These are phyloP conservation scores for Sula dactylatra DNA, from an alignment of 2,113 vertebrate genomes.

Conservation along the genomic window DNA sequence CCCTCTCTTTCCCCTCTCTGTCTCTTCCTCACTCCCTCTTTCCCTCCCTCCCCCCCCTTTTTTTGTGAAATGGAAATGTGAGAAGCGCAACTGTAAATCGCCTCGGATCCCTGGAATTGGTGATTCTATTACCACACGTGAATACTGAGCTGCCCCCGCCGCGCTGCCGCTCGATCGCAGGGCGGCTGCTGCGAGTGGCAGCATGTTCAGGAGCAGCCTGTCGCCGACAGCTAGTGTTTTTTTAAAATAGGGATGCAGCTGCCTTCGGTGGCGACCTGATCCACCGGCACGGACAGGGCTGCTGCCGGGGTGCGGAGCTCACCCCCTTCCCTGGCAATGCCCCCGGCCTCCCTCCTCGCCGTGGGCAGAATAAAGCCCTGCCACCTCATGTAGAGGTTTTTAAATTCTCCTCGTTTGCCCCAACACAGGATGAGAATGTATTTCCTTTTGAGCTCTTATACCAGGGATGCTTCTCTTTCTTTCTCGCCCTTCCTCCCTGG, in stretches of 20 bases:
- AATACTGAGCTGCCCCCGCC: not conserved
- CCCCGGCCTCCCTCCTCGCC: not conserved
- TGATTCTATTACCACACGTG: not conserved
- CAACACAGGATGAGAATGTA: too few relatives aligned
- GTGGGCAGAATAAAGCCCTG: not conserved
- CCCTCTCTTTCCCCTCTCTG: not conserved
- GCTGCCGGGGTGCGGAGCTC: not conserved
- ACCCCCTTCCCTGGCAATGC: not conserved
- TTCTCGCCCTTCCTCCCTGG: not conserved
- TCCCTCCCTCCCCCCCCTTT: not conserved
- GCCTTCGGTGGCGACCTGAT: not conserved
- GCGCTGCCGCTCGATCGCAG: rapidly evolving
- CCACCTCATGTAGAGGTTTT: not conserved
- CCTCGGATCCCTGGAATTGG: not conserved
- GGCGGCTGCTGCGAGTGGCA: not conserved
- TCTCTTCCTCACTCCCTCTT: not conserved
- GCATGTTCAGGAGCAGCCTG: not conserved
- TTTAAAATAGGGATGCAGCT: not conserved
- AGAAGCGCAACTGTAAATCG: not conserved
- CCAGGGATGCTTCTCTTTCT: not conserved
- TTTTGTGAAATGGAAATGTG: not conserved
- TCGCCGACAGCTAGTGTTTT: not conserved
- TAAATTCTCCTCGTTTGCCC: not conserved
- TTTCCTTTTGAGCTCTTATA: not conserved
- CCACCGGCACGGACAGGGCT: not conserved